phyloP scores from a whole-genome alignment of 2,113 vertebrate species.

The Coryphaenoides rupestris region DNA sequence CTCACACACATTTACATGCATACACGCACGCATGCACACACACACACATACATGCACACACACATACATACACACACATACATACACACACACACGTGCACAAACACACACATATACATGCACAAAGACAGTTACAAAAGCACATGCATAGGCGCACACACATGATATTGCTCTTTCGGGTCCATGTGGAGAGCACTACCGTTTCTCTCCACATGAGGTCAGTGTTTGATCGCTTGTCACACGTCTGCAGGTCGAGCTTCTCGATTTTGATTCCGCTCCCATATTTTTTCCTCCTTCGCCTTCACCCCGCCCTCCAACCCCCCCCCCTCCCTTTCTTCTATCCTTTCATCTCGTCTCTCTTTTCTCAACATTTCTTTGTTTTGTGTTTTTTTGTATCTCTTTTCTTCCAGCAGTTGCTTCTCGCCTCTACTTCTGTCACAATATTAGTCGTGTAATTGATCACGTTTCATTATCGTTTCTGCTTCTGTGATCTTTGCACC shows the following conservation, averaged over 20 bases:
- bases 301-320: not conserved
- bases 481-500: conserved; percentile 24
- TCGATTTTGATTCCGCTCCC: not conserved
- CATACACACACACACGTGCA: not conserved
- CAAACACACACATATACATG: not conserved
- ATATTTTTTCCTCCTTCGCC: not conserved
- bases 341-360: conserved; percentile 6
- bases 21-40: not conserved
- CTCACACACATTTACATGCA: not conserved
- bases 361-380: conserved; percentile 20
- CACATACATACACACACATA: not conserved
- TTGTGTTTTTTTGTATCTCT: not conserved
- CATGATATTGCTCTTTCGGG: not conserved
- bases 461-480: not conserved
- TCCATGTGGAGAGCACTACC: not conserved
- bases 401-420: conserved; percentile 1
- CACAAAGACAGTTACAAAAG: not conserved
- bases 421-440: conserved; percentile 23
- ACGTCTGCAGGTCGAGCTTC: not conserved
- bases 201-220: conserved; percentile 57
- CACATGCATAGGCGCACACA: not conserved
- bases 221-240: conserved; percentile 34
- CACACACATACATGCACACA: not conserved
- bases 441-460: conserved; percentile 14
- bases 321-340: conserved; percentile 7